phyloP scores from a whole-genome alignment of 2,888 invertebrate species.

The Chromoteleia sp. region DNA sequence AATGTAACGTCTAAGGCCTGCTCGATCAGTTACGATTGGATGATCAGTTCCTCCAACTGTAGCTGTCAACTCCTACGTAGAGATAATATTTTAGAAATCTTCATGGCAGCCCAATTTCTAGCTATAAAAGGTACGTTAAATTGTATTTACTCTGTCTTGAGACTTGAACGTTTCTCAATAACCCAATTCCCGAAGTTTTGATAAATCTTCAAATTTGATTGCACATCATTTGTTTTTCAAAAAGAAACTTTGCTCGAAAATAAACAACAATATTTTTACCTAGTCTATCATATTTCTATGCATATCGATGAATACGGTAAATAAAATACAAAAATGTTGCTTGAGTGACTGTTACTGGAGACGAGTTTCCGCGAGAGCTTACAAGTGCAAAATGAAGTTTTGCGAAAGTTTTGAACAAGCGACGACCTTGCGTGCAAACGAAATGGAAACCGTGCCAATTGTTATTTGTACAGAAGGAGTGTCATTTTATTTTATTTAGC shows the following conservation, averaged over 20 bases:
- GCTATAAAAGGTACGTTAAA: conserved; percentile 87
- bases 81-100: conserved; percentile 90
- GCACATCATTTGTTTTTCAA: background rate
- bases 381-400: conserved; percentile 37
- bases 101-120: conserved; percentile 90
- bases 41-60: conserved; percentile 88
- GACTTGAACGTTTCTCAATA: background rate
- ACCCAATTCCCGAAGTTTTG: conserved; percentile 7
- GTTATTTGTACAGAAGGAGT: conserved; percentile 39
- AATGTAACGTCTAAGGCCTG: conserved; percentile 87
- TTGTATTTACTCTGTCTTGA: background rate
- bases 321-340: conserved; percentile 43
- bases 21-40: conserved; percentile 92
- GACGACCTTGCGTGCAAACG: conserved; percentile 43
- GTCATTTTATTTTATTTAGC: conserved; percentile 35
- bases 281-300: conserved; percentile 43
- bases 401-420: conserved; percentile 22
- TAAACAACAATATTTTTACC: conserved; percentile 37
- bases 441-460: conserved; percentile 55
- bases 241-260: conserved; percentile 1
- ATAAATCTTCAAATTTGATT: conserved; percentile 8
- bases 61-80: conserved; percentile 88
- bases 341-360: conserved; percentile 16
- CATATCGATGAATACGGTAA: conserved; percentile 38
- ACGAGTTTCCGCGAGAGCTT: conserved; percentile 26